Evolutionary conservation across 1,140 invertebrate species (phyloP).

Genomic region (Drosophila bocqueti): DNA sequence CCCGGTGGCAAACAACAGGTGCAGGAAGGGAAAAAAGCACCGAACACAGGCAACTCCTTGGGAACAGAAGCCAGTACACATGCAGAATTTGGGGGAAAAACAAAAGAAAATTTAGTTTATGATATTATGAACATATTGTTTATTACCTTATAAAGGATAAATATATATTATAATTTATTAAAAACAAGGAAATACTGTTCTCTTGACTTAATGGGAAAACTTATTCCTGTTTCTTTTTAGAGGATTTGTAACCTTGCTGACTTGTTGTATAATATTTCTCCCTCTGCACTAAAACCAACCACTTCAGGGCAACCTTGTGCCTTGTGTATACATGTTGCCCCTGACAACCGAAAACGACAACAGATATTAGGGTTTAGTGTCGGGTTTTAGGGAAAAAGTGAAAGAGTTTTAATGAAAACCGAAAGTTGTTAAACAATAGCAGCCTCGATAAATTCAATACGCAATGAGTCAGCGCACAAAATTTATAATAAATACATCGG

Average conservation of each 20-base stretch:
- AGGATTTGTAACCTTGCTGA: too few relatives aligned
- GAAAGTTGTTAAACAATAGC: constrained; percentile 36
- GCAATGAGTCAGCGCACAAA: constrained; percentile 72
- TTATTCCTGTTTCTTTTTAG: too few relatives aligned
- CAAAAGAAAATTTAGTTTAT: neutral
- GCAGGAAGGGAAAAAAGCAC: constrained; percentile 37
- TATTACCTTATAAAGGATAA: neutral
- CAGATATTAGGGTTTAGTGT: constrained; percentile 48
- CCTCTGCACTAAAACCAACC: constrained; percentile 16
- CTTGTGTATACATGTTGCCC: constrained; percentile 44
- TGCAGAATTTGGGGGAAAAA: neutral
- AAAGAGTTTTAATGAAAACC: constrained; percentile 62
- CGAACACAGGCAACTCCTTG: constrained; percentile 19
- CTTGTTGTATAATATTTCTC: neutral
- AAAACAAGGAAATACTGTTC: neutral
- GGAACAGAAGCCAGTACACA: constrained; percentile 33
- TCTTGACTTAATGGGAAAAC: neutral
- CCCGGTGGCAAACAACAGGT: constrained; percentile 66
- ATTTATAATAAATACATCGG: constrained; percentile 76
- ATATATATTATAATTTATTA: neutral
- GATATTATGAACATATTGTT: too few relatives aligned
- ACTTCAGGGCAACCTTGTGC: constrained; percentile 53
- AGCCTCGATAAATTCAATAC: neutral
- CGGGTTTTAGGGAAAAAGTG: constrained; percentile 47
- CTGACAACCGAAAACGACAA: constrained; percentile 61